These are phyloP conservation scores for Cepaea hortensis DNA, from an alignment of 2,888 invertebrate species.

Conservation along the genomic window DNA sequence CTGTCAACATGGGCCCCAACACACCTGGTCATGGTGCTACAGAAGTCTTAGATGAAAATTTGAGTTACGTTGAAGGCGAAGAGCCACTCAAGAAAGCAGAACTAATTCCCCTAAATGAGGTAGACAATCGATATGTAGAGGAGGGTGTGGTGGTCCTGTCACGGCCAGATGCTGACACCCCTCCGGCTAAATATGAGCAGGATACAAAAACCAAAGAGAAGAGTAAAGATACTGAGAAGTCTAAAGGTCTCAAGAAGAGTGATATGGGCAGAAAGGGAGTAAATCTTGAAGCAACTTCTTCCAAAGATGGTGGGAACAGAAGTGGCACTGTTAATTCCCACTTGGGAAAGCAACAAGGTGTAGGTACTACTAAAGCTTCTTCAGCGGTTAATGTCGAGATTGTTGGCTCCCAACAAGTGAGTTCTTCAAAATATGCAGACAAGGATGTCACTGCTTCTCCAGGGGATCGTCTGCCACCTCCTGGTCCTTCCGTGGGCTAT, in stretches of 20 bases:
- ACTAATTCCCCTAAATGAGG: slow-evolving; percentile 60
- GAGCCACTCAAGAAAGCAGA: slow-evolving; percentile 65
- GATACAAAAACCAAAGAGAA: slow-evolving; percentile 63
- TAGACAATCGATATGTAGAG: slow-evolving; percentile 69
- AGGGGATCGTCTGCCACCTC: slow-evolving; percentile 41
- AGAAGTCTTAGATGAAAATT: slow-evolving; percentile 72
- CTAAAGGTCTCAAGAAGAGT: slow-evolving; percentile 52
- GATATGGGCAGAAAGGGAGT: slow-evolving; percentile 38
- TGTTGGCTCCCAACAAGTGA: slow-evolving; percentile 8
- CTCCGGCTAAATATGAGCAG: slow-evolving; percentile 61
- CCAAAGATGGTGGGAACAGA: slow-evolving; percentile 35
- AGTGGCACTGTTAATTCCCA: slow-evolving; percentile 26
- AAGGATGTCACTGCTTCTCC: slow-evolving; percentile 38
- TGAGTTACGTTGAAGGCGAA: slow-evolving; percentile 69
- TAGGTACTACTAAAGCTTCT: neutral
- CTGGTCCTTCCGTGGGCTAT: slow-evolving; percentile 43
- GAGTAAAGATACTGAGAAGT: slow-evolving; percentile 57
- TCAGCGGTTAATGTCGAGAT: slow-evolving; percentile 31
- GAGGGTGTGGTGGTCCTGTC: slow-evolving; percentile 64
- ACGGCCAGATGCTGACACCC: slow-evolving; percentile 56
- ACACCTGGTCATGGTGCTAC: slow-evolving; percentile 69
- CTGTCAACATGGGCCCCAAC: slow-evolving; percentile 62
- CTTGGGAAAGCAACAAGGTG: slow-evolving; percentile 27
- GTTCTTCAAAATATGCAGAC: slow-evolving; percentile 13
- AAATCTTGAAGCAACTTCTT: slow-evolving; percentile 18